Evolutionary conservation across 2,113 vertebrate genomes (phyloP).

Genomic region (Pyrgilauda ruficollis): DNA sequence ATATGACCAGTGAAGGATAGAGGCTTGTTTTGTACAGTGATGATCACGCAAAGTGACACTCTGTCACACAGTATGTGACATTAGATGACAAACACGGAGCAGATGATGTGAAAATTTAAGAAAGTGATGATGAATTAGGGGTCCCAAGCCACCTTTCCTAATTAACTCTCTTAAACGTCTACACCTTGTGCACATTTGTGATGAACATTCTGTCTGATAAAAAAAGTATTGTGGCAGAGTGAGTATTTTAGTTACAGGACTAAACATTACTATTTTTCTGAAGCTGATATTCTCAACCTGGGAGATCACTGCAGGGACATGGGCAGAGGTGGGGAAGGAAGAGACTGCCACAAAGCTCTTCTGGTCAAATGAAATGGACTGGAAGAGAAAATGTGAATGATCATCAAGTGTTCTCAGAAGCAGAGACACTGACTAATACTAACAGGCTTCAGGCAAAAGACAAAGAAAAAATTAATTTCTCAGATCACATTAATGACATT

Average conservation of each 20-base stretch:
- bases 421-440: background rate
- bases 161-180: background rate
- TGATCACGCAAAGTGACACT: background rate
- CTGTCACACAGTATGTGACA: background rate
- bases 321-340: background rate
- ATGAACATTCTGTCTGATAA: background rate
- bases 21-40: background rate
- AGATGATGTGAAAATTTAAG: background rate
- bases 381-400: background rate
- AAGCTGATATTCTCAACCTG: background rate
- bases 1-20: background rate
- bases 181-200: background rate
- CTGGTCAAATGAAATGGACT: background rate
- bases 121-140: background rate
- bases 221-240: background rate
- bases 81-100: background rate
- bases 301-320: background rate
- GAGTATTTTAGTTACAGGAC: background rate
- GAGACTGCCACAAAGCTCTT: background rate
- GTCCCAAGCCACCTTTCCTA: background rate
- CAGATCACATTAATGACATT: background rate
- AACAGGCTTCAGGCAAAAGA: background rate
- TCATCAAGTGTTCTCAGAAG: background rate
- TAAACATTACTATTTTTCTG: background rate
- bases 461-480: background rate